These are phyloP conservation scores for Papilio helenus DNA, from an alignment of 1,140 invertebrate species.

Conservation along the genomic window DNA sequence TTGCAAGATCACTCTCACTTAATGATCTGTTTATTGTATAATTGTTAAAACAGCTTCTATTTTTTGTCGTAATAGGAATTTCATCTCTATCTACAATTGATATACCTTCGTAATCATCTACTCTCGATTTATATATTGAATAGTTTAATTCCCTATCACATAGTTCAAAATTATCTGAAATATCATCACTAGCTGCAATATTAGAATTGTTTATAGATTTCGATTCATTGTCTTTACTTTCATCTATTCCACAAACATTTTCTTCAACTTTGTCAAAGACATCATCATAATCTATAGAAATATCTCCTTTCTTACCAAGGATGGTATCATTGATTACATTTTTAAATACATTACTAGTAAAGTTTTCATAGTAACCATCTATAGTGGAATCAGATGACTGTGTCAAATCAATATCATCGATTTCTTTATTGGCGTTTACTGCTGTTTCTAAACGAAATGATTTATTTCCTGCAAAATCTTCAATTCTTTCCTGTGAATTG, in stretches of 20 bases:
- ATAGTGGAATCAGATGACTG: constrained; percentile 49
- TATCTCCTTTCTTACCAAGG: constrained; percentile 58
- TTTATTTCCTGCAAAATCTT: neutral
- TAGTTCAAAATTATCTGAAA: constrained; percentile 61
- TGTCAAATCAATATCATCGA: constrained; percentile 60
- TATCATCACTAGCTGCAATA: constrained; percentile 50
- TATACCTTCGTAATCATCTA: constrained; percentile 54
- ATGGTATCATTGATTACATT: constrained; percentile 34
- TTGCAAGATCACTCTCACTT: constrained; percentile 48
- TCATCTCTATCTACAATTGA: constrained; percentile 50
- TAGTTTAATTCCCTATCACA: constrained; percentile 75
- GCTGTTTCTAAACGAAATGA: neutral
- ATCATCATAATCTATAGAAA: constrained; percentile 74
- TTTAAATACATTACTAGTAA: constrained; percentile 14
- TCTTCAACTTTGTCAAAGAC: constrained; percentile 28
- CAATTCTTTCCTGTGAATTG: neutral
- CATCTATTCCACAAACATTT: neutral
- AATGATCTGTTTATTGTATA: constrained; percentile 40
- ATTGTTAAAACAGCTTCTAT: neutral
- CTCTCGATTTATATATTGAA: constrained; percentile 57
- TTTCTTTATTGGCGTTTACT: neutral
- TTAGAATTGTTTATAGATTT: too few species aligned
- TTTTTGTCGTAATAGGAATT: constrained; percentile 33
- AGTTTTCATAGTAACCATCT: constrained; percentile 17
- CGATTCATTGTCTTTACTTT: too few species aligned